Conservation (phyloP, 2,797 vertebrate genomes). For the Syndactyla subalaris region DNA sequence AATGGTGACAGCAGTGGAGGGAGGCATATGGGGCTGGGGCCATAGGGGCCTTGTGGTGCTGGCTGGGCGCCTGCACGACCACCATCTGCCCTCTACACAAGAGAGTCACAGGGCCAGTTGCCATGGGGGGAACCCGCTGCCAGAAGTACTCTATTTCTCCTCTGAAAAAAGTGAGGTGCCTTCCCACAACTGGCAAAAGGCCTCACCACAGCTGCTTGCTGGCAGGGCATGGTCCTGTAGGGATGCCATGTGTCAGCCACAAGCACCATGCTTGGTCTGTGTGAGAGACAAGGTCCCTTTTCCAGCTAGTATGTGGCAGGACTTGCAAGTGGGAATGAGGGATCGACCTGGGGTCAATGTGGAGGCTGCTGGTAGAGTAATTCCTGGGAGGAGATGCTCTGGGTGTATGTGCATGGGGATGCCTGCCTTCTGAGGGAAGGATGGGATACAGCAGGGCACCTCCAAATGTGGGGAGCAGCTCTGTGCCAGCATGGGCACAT, state of each 20-base stretch:
- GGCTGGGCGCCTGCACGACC: neutral
- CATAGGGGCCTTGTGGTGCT: accelerated
- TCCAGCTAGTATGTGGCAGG: neutral
- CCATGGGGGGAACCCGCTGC: neutral
- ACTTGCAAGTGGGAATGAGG: neutral
- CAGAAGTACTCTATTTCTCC: slow-evolving; percentile 7
- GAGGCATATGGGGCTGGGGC: neutral
- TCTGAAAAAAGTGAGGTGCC: neutral
- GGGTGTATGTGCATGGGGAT: accelerated
- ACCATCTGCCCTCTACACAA: neutral
- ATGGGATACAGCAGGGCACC: accelerated
- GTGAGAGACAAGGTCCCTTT: neutral
- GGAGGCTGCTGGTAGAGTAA: accelerated
- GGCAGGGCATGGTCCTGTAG: neutral
- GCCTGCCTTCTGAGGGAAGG: neutral
- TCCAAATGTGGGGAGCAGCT: neutral
- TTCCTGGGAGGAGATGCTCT: neutral
- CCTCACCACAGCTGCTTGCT: accelerated
- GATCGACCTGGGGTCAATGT: neutral
- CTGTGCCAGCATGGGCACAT: accelerated
- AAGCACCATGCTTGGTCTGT: accelerated
- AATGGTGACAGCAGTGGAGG: neutral
- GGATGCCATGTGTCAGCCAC: neutral
- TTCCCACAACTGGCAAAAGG: neutral
- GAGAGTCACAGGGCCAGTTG: accelerated